Percentiles rank a stretch among this genome's conserved stretches.
Evolutionary conservation across 2,113 vertebrate species (phyloP).

Genomic region (Dinomys branickii): DNA sequence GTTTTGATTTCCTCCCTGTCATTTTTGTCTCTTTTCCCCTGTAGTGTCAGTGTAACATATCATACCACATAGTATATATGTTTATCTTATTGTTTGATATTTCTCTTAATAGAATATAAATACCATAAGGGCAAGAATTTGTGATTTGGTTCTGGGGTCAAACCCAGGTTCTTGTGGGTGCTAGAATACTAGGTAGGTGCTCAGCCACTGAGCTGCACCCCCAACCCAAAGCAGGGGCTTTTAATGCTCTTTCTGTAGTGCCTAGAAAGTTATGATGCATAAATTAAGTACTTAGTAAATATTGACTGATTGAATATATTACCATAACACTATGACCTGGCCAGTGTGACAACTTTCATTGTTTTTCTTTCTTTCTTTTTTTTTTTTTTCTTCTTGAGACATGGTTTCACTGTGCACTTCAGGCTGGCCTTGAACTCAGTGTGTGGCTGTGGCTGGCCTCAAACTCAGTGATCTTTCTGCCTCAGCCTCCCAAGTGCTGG

Average conservation of each 20-base stretch:
- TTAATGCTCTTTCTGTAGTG: not conserved
- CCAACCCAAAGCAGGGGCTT: not conserved
- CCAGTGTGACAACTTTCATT: not conserved
- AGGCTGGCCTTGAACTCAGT: too few species aligned
- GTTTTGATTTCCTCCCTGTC: not conserved
- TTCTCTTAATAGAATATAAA: not conserved
- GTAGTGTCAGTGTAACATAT: not conserved
- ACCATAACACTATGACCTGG: not conserved
- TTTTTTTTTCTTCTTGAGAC: too few species aligned
- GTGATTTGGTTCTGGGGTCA: not conserved
- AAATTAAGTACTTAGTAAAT: not conserved
- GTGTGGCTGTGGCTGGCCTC: too few species aligned
- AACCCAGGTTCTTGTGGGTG: not conserved
- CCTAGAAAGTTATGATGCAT: not conserved
- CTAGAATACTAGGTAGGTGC: not conserved
- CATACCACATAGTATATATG: not conserved
- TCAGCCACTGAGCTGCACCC: not conserved
- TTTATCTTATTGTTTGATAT: slow-evolving; percentile 3
- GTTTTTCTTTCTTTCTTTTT: too few species aligned
- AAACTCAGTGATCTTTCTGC: too few species aligned
- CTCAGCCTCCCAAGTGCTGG: too few species aligned
- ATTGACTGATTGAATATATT: slow-evolving; percentile 12
- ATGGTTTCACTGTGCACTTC: too few species aligned
- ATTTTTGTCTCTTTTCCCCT: not conserved
- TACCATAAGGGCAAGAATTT: not conserved